Conservation (phyloP, 2,797 vertebrate species). For the Peromyscus nudipes region DNA sequence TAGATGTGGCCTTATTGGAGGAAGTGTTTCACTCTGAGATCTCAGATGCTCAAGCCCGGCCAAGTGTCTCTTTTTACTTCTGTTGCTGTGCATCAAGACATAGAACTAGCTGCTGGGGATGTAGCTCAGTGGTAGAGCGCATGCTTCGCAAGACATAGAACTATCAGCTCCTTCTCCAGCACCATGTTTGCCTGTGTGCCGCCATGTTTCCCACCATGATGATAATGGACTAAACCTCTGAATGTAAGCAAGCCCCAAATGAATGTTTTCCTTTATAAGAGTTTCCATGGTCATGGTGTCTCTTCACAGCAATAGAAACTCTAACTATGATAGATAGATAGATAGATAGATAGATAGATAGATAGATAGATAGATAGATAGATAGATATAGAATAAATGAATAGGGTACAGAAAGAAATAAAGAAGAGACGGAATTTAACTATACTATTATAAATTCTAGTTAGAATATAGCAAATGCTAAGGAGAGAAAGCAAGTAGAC, state of each 20-base stretch:
- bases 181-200: not conserved
- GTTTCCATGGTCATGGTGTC: not conserved
- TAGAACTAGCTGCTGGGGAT: no score
- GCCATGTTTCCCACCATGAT: not conserved
- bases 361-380: not conserved
- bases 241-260: not conserved
- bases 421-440: not conserved
- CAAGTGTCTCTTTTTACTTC: not conserved
- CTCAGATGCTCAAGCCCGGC: not conserved
- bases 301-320: not conserved
- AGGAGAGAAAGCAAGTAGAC: not conserved
- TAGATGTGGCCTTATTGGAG: not conserved
- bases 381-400: not conserved
- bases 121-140: no score
- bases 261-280: not conserved
- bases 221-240: not conserved
- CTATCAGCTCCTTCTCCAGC: not conserved
- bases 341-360: not conserved
- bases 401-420: not conserved
- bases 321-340: not conserved
- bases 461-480: not conserved
- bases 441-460: not conserved
- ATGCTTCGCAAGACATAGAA: no score
- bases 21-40: not conserved
- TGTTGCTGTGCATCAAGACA: not conserved